Conservation (phyloP, 2,113 vertebrate species). For the Chlamydotis undulata region DNA sequence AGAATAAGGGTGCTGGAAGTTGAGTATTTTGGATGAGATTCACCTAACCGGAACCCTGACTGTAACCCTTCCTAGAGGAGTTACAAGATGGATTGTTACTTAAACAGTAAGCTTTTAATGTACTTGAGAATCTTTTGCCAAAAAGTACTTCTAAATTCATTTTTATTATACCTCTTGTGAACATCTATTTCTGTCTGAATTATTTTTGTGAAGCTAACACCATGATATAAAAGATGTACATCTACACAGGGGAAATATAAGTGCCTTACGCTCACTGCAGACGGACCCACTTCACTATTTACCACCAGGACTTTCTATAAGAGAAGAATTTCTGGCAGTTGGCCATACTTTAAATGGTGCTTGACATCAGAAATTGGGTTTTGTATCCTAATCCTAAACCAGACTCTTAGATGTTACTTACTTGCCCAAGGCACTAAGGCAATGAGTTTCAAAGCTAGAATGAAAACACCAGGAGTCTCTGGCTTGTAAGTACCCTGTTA, state of each 20-base stretch:
- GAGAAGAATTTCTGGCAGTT: neutral
- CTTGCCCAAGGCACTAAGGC: neutral
- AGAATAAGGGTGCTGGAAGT: neutral
- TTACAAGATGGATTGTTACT: neutral
- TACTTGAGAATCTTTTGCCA: neutral
- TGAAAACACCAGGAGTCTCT: neutral
- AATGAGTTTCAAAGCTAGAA: neutral
- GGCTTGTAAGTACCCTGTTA: neutral
- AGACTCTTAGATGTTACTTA: conserved; percentile 28
- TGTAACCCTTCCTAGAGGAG: neutral
- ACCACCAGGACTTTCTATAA: neutral
- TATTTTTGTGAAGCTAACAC: neutral
- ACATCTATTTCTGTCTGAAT: neutral
- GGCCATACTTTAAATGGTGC: neutral
- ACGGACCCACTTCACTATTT: neutral
- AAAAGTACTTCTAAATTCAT: neutral
- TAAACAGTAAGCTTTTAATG: neutral
- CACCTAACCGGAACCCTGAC: neutral
- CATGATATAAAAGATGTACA: neutral
- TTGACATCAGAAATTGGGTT: conserved; percentile 13
- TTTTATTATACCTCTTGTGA: neutral
- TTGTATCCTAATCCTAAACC: conserved; percentile 37
- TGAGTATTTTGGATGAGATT: neutral
- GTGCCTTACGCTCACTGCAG: neutral
- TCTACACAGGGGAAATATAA: neutral